Conservation (phyloP, 2,888 invertebrate genomes). For the Acleris literana region DNA sequence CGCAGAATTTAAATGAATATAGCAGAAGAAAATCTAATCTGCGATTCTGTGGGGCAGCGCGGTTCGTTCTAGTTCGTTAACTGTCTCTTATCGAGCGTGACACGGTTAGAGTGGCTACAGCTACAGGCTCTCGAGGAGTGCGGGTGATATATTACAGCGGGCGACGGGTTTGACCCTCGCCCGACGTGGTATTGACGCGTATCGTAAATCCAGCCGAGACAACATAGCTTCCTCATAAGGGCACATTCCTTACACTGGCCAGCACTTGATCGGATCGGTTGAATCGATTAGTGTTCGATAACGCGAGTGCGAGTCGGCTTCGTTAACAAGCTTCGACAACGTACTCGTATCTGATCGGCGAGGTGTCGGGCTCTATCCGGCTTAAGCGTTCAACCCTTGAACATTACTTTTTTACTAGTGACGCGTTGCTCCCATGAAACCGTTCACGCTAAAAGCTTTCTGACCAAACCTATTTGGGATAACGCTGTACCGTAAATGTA, state of each 20-base stretch:
- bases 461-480: slow-evolving; percentile 34
- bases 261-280: slow-evolving; percentile 17
- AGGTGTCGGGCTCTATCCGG: slow-evolving; percentile 12
- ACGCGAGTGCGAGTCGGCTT: slow-evolving; percentile 15
- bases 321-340: slow-evolving; percentile 32
- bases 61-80: slow-evolving; percentile 29
- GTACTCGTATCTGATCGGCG: slow-evolving; percentile 12
- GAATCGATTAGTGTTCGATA: slow-evolving; percentile 24
- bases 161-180: slow-evolving; percentile 30
- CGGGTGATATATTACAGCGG: slow-evolving; percentile 32
- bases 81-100: slow-evolving; percentile 30
- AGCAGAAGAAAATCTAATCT: slow-evolving; percentile 19
- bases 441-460: slow-evolving; percentile 35
- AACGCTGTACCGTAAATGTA: slow-evolving; percentile 28
- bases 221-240: slow-evolving; percentile 30
- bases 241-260: slow-evolving; percentile 16
- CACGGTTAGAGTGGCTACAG: slow-evolving; percentile 29
- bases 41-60: slow-evolving; percentile 14
- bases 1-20: neutral
- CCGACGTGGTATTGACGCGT: slow-evolving; percentile 32
- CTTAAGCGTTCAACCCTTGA: slow-evolving; percentile 27
- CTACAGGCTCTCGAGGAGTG: slow-evolving; percentile 21
- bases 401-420: slow-evolving; percentile 24
- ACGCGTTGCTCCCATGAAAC: slow-evolving; percentile 21
- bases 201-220: slow-evolving; percentile 31